Percentiles rank a stretch among this genome's conserved stretches.
These are phyloP conservation scores for Pachymerium ferrugineum DNA, from an alignment of 2,888 invertebrate genomes.

Conservation along the genomic window DNA sequence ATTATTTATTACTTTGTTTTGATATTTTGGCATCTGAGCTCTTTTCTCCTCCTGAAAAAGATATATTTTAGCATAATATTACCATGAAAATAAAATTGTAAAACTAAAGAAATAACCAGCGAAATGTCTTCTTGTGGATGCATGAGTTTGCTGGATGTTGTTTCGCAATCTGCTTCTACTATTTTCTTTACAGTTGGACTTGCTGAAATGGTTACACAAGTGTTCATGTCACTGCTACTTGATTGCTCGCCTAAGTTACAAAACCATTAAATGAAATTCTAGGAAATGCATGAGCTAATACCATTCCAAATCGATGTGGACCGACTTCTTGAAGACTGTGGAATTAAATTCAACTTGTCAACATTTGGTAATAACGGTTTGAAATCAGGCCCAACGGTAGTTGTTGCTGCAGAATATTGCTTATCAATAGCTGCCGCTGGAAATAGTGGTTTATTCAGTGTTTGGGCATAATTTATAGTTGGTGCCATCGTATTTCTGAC, in stretches of 20 bases:
- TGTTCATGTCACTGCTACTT: constrained; percentile 11
- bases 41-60: constrained; percentile 67
- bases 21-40: constrained; percentile 64
- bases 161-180: constrained; percentile 60
- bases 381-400: constrained; percentile 38
- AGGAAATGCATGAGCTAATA: constrained; percentile 48
- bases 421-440: constrained; percentile 52
- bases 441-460: constrained; percentile 65
- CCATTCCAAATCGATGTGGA: constrained; percentile 30
- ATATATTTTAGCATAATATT: neutral
- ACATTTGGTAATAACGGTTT: constrained; percentile 34
- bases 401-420: constrained; percentile 5
- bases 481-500: too few relatives aligned
- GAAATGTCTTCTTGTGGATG: constrained; percentile 92
- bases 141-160: constrained; percentile 80
- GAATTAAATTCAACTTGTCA: constrained; percentile 15
- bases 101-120: constrained; percentile 50
- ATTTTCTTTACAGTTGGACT: constrained; percentile 47
- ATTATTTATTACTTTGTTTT: too few relatives aligned
- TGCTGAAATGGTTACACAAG: constrained; percentile 32
- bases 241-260: neutral
- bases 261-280: neutral
- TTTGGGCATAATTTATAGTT: too few relatives aligned
- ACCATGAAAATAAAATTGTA: neutral
- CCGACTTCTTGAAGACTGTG: constrained; percentile 50